These are phyloP conservation scores for Petrocephalus microphthalmus DNA, from an alignment of 2,113 vertebrate species.

Conservation along the genomic window DNA sequence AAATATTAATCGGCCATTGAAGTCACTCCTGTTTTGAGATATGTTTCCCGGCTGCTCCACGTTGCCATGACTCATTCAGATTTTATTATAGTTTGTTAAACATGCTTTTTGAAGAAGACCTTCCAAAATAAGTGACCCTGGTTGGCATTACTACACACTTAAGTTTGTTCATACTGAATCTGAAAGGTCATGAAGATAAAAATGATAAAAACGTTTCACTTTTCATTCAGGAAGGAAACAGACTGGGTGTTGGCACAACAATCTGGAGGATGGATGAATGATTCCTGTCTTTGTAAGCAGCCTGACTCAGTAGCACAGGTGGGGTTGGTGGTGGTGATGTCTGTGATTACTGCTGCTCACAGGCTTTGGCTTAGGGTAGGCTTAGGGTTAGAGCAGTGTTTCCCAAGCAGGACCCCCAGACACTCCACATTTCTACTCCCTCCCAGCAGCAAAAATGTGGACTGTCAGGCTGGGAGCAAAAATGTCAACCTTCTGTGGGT, in stretches of 20 bases:
- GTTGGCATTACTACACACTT: neutral
- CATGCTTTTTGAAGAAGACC: neutral
- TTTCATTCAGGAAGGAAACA: neutral
- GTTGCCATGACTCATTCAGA: neutral
- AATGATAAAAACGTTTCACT: neutral
- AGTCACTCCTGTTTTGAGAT: neutral
- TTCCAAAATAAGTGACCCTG: neutral
- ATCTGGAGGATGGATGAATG: conserved; percentile 21
- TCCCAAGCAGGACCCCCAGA: neutral
- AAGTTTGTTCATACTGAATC: neutral
- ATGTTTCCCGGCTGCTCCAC: neutral
- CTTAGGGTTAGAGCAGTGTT: neutral
- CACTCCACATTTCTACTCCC: neutral
- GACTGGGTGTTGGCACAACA: conserved; percentile 4
- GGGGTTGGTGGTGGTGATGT: conserved; percentile 34
- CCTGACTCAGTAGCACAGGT: conserved; percentile 31
- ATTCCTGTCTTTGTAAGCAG: conserved; percentile 14
- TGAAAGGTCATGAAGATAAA: neutral
- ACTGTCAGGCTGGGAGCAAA: neutral
- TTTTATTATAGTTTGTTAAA: neutral
- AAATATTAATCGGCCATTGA: neutral
- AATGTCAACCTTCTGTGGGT: neutral
- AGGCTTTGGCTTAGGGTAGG: neutral
- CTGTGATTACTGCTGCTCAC: neutral
- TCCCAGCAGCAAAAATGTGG: neutral